Evolutionary conservation across 2,797 vertebrate genomes (phyloP), one percentile per base, ranked within the genome.

Genomic region (Eremophila alpestris): DNA sequence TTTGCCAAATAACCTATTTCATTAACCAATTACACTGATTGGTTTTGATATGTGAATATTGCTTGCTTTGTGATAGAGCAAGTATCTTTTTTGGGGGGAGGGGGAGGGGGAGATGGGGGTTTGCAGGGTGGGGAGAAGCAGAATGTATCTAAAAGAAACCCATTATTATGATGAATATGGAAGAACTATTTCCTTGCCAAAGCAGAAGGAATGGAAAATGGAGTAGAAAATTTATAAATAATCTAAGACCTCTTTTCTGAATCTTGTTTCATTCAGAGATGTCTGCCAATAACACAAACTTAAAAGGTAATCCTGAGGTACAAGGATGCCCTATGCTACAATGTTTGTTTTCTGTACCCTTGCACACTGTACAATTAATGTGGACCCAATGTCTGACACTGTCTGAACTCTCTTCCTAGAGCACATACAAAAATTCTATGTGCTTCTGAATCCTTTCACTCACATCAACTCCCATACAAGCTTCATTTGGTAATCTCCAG

Each of bases 351-450:
- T 49, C 59, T 69, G 26, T n/a, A 46, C 58, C 43, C 60, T 65
- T 65, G 43, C n/a, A 81, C 7, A 1, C 17, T 88, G 27, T 7
- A 15, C 13, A 89, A 36, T 83, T 92, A 69, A 59, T 63, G 24
- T 56, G 38, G 26, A 13, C 36, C 27, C 4, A 11, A 70, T 38
- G 23, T 76, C 60, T 40, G 10, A 79, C 29, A 80, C 32, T 82
- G 36, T 16, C 79, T 84, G 38, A 85, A 26, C 23, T 93, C 22
- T 80, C 83, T 97, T 91, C 46, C 69, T 88, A 73, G 87, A 91
- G 38, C 18, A 21, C 13, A 40, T 3, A 32, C 17, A 19, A 60
- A 41, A 86, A 52, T 46, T 40, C 11, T 10, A 5, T 10, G 3
- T 34, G 14, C 46, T 41, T n/a, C 48, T 73, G 36, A 59, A 27